Evolutionary conservation across 2,888 invertebrate genomes (phyloP).

Genomic region (Platynereis dumerilii): DNA sequence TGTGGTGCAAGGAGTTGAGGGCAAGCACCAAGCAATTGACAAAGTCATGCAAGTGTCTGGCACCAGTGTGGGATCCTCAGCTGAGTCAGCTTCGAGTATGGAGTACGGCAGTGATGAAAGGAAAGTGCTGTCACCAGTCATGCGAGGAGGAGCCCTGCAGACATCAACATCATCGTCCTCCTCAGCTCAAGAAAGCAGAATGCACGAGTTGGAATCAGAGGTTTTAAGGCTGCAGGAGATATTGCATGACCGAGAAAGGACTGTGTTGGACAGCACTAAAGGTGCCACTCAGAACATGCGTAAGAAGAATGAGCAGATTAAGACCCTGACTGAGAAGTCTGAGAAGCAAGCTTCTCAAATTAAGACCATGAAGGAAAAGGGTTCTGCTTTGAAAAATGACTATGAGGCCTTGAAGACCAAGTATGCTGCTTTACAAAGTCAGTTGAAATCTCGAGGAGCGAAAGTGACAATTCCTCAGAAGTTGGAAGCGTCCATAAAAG

Average conservation of each 20-base stretch:
- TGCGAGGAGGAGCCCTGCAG: too few relatives aligned
- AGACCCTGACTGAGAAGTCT: conserved; percentile 3
- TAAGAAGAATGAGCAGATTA: conserved; percentile 15
- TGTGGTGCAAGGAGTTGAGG: too few relatives aligned
- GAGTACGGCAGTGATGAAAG: too few relatives aligned
- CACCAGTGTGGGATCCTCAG: too few relatives aligned
- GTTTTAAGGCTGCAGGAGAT: neutral
- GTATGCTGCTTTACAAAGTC: conserved; percentile 1
- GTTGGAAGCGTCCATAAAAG: too few relatives aligned
- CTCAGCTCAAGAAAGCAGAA: neutral
- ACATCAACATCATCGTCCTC: too few relatives aligned
- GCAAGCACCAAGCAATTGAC: too few relatives aligned
- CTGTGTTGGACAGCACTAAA: neutral
- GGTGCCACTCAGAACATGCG: neutral
- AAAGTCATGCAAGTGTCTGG: too few relatives aligned
- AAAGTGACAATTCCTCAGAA: conserved; percentile 8
- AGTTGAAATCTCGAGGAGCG: conserved; percentile 1
- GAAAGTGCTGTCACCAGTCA: too few relatives aligned
- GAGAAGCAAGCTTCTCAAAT: neutral
- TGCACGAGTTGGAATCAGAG: conserved; percentile 3
- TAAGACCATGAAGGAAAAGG: neutral
- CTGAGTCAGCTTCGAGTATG: too few relatives aligned
- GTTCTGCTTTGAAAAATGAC: neutral
- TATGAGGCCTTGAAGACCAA: neutral
- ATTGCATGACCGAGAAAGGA: neutral